Base-by-base conservation (phyloP, 2,888 invertebrate genomes). In the Stenolophus ochropezus region DNA sequence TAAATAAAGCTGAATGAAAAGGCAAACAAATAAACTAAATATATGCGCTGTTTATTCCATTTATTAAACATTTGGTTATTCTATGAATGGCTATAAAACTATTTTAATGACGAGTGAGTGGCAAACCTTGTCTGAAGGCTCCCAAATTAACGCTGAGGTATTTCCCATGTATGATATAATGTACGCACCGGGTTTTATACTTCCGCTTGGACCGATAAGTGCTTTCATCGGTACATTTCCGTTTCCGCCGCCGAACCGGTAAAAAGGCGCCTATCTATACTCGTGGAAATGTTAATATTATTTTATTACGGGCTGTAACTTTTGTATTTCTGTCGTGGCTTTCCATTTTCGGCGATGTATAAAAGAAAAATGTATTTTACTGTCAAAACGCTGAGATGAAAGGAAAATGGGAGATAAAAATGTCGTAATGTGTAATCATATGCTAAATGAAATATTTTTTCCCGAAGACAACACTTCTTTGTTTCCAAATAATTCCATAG, bases 221-320 rank as follows among this genome's bases (percentile, higher is more conserved):
- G 80, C 80, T 80, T 80, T 80, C 73, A 73, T 53, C 80, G 80
- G 80, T 80, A 80, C 25, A 80, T 73, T 73, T 73, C 73, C 80
- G 79, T 71, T 79, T 21, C 47, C 25, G 74, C 49, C 33, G 25
- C 27, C 6, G 33, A 42, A 42, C 27, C 27, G 79, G 69, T 53
- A 79, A 76, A 58, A 53, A 77, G 47, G 65, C 58, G 47, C 21
- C 56, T 80, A 69, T 78, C 78, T 78, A 78, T 78, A 61, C 69
- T 21, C 16, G 47, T 53, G 33, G 21, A 80, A 80, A 80, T 80
- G 80, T 80, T 80, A 80, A 80, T 80, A 80, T 80, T 80, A 80
- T 80, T 80, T 80, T 80, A 80, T 73, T 80, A 58, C 80, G 14
- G 53, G 58, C 73, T 80, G 73, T 73, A 73, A 80, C 73, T 80